A percentile compares a stretch with the other conserved stretches of the same genome.
These are phyloP conservation scores for Dysidea cf. avara DNA, from an alignment of 37 sponge, comb jelly and placozoan species.

Conservation along the genomic window DNA sequence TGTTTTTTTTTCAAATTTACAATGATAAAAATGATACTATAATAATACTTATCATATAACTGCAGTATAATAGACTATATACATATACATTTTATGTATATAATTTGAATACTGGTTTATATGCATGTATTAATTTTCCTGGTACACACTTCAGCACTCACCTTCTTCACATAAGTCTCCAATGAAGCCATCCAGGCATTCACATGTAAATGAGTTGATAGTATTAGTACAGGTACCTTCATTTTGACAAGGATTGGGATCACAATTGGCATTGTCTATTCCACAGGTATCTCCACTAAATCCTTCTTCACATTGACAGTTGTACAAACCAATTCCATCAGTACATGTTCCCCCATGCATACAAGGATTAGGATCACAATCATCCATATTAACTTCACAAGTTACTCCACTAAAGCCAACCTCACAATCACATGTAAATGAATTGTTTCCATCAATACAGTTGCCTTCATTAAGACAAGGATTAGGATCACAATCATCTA, in stretches of 20 bases:
- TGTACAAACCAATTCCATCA: constrained; percentile 42
- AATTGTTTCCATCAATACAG: constrained; percentile 47
- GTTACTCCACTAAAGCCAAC: too few relatives aligned
- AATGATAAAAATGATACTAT: too few relatives aligned
- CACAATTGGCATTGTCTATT: constrained; percentile 41
- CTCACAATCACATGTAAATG: constrained; percentile 63
- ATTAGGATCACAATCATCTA: constrained; percentile 36
- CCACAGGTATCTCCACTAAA: constrained; percentile 56
- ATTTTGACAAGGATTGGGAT: constrained; percentile 48
- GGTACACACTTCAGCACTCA: too few relatives aligned
- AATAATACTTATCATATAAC: too few relatives aligned
- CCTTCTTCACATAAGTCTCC: constrained; percentile 32
- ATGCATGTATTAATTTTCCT: too few relatives aligned
- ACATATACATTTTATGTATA: too few relatives aligned
- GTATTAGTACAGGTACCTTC: constrained; percentile 47
- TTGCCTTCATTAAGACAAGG: constrained; percentile 54
- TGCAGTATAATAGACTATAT: too few relatives aligned
- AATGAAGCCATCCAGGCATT: constrained; percentile 35
- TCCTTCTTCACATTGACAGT: constrained; percentile 56
- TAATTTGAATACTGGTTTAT: too few relatives aligned
- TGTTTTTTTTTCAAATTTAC: too few relatives aligned
- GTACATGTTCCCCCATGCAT: constrained; percentile 42
- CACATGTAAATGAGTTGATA: constrained; percentile 44
- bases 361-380: constrained; percentile 66
- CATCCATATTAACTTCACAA: constrained; percentile 64